Conservation (phyloP, 2,888 invertebrate species). For the Tetragonisca angustula region DNA sequence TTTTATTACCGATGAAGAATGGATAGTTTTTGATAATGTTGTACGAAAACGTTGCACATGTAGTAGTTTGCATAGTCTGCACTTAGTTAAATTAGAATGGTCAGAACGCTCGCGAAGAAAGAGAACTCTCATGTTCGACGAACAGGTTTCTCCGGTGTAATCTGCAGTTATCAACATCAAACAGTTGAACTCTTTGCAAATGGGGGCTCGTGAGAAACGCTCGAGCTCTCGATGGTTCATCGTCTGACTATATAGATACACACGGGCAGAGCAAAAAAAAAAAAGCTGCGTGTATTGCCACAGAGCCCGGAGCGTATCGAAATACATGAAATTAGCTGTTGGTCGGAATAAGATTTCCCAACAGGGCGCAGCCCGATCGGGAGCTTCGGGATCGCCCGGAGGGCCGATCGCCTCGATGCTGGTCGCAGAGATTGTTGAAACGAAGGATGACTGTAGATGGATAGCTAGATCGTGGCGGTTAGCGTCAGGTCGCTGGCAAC, state of each 20-base stretch:
- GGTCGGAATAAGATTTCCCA: slow-evolving; percentile 81
- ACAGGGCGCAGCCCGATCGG: slow-evolving; percentile 72
- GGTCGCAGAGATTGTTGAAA: slow-evolving; percentile 29
- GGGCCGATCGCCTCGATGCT: slow-evolving; percentile 32
- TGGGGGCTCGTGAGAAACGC: background rate
- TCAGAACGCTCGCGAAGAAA: too few species aligned
- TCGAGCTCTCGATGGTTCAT: background rate
- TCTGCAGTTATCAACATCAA: background rate
- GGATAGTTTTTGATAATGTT: too few species aligned
- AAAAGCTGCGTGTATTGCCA: slow-evolving; percentile 37
- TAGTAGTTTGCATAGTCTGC: too few species aligned
- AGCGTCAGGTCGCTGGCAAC: slow-evolving; percentile 59
- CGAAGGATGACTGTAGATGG: slow-evolving; percentile 16
- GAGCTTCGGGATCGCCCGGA: slow-evolving; percentile 55
- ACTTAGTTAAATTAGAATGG: too few species aligned
- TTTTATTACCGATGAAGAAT: too few species aligned
- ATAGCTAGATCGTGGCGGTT: background rate
- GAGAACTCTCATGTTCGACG: background rate
- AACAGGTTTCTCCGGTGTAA: background rate
- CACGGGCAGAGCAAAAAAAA: background rate
- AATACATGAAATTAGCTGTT: slow-evolving; percentile 77
- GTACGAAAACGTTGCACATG: too few species aligned
- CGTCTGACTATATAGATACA: too few species aligned
- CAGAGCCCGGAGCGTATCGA: slow-evolving; percentile 72
- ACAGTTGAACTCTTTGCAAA: background rate